Evolutionary conservation across 1,140 invertebrate genomes (phyloP), one percentile per base, ranked within the genome.

Genomic region (Lepidurus apus): DNA sequence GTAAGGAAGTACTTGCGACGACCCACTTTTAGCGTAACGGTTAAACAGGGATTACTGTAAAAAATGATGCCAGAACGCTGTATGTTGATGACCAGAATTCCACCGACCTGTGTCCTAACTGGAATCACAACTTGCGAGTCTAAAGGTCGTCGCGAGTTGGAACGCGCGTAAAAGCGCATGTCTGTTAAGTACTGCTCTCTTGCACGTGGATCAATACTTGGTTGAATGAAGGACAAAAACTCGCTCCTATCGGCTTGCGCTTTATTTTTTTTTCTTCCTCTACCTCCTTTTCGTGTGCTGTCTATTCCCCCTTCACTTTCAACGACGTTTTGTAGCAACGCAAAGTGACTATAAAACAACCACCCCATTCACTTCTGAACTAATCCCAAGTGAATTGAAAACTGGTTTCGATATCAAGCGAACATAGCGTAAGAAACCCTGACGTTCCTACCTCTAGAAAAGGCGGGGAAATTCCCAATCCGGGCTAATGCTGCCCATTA

Each of bases 181-280:
- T 21, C 53, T 17, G 53, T 17, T 21, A 13, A 65, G 53, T 65
- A 65, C 17, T 65, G 53, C 53, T 65, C 34, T 2, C 53, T 65
- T 65, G 53, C 53, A 65, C 53, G 53, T 65, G 53, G 53, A 65
- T 65, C 53, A 65, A 65, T 65, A 65, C 53, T 65, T 65, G 13
- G 17, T 65, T 65, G 53, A 65, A 65, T 65, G n/a, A 65, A 65
- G 53, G 53, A 65, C 53, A 65, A 65, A n/a, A 65, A 65, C 13
- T 65, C 53, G 53, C 53, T 65, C 53, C 53, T 65, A 65, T 65
- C 53, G 13, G 53, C 21, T 65, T 21, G 53, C 13, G 21, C 53
- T 65, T 65, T 65, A 65, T 65, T 17, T 65, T 17, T 65, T 17
- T 17, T 21, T 21, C 53, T 17, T 65, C 13, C 13, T 17, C 13